A percentile compares a stretch with the other conserved stretches of the same genome.
These are phyloP conservation scores for Byasa hedistus DNA, from an alignment of 2,888 invertebrate species.

Conservation along the genomic window DNA sequence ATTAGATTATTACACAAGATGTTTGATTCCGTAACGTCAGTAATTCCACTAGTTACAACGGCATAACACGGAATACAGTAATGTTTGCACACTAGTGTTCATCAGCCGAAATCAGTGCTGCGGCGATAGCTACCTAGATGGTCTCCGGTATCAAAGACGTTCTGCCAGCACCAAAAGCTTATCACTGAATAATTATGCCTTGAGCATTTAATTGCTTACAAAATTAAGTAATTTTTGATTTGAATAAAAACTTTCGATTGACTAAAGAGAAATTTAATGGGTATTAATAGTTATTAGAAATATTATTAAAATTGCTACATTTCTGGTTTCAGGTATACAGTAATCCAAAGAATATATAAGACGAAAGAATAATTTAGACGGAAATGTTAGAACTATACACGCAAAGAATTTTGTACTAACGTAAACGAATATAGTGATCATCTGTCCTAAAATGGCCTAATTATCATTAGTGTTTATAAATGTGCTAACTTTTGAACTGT, in stretches of 20 bases:
- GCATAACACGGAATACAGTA: too few relatives aligned
- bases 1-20: too few relatives aligned
- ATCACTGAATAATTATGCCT: too few relatives aligned
- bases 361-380: constrained; percentile 46
- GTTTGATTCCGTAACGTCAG: too few relatives aligned
- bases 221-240: too few relatives aligned
- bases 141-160: too few relatives aligned
- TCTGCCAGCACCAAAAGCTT: too few relatives aligned
- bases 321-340: constrained; percentile 25
- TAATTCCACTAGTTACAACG: too few relatives aligned
- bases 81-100: too few relatives aligned
- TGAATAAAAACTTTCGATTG: background rate
- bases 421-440: constrained; percentile 72
- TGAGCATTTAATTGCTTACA: too few relatives aligned
- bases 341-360: constrained; percentile 66
- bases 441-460: constrained; percentile 79
- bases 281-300: background rate
- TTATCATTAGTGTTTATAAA: constrained; percentile 75
- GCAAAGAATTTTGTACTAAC: constrained; percentile 59
- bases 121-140: too few relatives aligned
- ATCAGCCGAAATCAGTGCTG: too few relatives aligned
- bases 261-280: background rate
- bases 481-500: constrained; percentile 65
- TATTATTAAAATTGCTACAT: background rate
- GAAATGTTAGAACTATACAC: constrained; percentile 43